These are phyloP conservation scores for Danio rerio DNA, from an alignment of 2,113 vertebrate species.

Conservation along the genomic window DNA sequence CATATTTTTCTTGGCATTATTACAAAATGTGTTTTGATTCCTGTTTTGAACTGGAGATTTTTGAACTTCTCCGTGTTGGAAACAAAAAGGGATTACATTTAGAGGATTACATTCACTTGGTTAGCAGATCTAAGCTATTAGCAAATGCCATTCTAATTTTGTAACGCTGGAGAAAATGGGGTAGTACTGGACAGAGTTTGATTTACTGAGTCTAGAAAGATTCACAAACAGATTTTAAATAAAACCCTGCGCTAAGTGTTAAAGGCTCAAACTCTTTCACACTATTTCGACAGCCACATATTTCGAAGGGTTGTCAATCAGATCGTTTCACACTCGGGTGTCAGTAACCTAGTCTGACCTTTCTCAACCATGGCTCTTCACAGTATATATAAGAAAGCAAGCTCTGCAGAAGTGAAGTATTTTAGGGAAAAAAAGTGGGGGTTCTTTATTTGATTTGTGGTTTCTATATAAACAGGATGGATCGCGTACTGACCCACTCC, in stretches of 20 bases:
- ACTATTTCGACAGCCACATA: background rate
- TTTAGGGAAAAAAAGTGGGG: no score
- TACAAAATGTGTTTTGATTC: background rate
- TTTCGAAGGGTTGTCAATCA: constrained; percentile 27
- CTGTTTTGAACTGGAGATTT: constrained; percentile 11
- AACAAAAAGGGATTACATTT: background rate
- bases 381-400: background rate
- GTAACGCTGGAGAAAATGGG: background rate
- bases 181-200: background rate
- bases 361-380: background rate
- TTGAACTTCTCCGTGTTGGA: background rate
- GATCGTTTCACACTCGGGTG: constrained; percentile 11
- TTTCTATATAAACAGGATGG: background rate
- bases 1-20: background rate
- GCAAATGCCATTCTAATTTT: background rate
- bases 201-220: background rate
- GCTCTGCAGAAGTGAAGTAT: background rate
- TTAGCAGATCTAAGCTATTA: background rate
- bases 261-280: constrained; percentile 39
- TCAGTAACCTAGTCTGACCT: constrained; percentile 8
- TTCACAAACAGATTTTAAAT: constrained; percentile 7
- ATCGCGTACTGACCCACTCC: background rate
- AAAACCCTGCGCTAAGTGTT: constrained; percentile 15
- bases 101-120: background rate
- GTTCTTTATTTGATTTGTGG: no score